Evolutionary conservation across 2,113 vertebrate genomes (phyloP), one percentile per base, ranked within the genome.

Genomic region (Zingel zingel): DNA sequence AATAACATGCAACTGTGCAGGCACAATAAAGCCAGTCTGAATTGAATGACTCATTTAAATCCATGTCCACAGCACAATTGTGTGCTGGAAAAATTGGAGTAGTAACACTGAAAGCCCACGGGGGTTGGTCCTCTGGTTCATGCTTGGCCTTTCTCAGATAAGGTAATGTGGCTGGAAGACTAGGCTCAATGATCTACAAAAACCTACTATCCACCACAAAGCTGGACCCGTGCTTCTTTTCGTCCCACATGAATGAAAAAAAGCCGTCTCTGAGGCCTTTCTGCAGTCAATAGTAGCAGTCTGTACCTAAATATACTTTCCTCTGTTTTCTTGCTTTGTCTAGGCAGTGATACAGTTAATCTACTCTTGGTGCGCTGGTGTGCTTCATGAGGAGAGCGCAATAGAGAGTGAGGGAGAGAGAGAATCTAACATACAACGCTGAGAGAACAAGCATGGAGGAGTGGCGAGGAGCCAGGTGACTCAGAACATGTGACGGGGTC

Each of bases 221-320:
- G 86, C 83, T 70, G 67, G 81, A 89, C 81, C 85, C 51, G 1
- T 74, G 78, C 81, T 85, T 92, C 85, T 82, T 91, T 87, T 85
- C 89, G 82, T 91, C 94, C 94, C 89, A 93, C 91, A 11, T 83
- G 59, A 88, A 90, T 75, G 83, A 87, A 88, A 78, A 70, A 84
- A 88, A 79, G 45, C 43, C 15, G 82, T 87, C 86, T 87, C 81
- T 66, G 78, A 91, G 77, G 88, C 78, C 86, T 81, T 85, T 76
- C 87, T 89, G 70, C 86, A 89, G 91, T 94, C 94, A 87, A 87
- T 92, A 86, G 85, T 83, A 90, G 89, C 89, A 90, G 90, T 92
- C 86, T 91, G 92, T 16, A 59, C 50, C 93, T 94, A 92, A 94
- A 95, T 93, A 93, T 93, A 92, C 90, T 74, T 84, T 68, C 23